Evolutionary conservation across 2,113 vertebrate species (phyloP).

Genomic region (Paracanthobrama guichenoti): DNA sequence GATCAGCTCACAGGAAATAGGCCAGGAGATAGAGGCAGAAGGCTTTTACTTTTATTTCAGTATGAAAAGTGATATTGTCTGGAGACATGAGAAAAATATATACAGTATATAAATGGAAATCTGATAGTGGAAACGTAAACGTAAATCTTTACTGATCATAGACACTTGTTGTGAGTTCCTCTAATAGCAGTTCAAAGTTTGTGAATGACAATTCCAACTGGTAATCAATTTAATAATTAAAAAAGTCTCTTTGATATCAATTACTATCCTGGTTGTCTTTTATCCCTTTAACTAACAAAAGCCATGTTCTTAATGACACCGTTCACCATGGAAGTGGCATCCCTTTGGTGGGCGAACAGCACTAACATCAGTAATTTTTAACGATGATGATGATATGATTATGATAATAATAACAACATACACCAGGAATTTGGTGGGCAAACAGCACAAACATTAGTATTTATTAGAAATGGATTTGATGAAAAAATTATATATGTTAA

Average conservation of each 20-base stretch:
- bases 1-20: slow-evolving; percentile 47
- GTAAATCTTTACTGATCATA: too few relatives aligned
- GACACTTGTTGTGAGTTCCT: too few relatives aligned
- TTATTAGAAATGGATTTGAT: background rate
- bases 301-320: background rate
- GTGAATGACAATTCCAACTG: too few relatives aligned
- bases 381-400: background rate
- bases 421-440: background rate
- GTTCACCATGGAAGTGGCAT: background rate
- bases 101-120: too few relatives aligned
- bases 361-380: background rate
- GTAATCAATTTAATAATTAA: too few relatives aligned
- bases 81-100: background rate
- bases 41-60: slow-evolving; percentile 20
- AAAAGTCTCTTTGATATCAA: too few relatives aligned
- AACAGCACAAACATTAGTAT: background rate
- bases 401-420: background rate
- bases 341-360: background rate
- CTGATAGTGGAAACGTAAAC: too few relatives aligned
- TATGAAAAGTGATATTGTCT: background rate
- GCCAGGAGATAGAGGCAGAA: background rate
- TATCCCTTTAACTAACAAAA: too few relatives aligned
- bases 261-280: too few relatives aligned
- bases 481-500: too few relatives aligned
- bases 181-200: too few relatives aligned